phyloP scores from a whole-genome alignment of 2,888 invertebrate species.

The Mylabris sibirica region DNA sequence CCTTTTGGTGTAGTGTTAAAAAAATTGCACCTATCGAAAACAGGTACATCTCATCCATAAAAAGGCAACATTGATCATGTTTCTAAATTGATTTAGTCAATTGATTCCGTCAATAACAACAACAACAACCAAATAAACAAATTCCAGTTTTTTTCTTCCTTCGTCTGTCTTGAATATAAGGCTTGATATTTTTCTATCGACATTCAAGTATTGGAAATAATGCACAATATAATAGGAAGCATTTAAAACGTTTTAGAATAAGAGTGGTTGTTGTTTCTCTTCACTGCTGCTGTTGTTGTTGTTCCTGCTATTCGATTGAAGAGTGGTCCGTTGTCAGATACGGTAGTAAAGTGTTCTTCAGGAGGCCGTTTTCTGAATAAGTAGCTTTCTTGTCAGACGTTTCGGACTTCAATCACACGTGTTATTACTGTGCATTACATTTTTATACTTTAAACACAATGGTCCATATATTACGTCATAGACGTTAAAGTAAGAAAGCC shows the following conservation, averaged over 20 bases:
- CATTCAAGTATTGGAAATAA: neutral
- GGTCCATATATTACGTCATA: constrained; percentile 59
- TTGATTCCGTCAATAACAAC: constrained; percentile 1
- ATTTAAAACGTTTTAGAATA: neutral
- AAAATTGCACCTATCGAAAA: constrained; percentile 11
- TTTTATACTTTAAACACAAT: constrained; percentile 58
- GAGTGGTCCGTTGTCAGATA: constrained; percentile 49
- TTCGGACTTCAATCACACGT: constrained; percentile 57
- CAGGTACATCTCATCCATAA: neutral
- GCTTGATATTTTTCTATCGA: neutral
- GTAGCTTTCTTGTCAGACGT: constrained; percentile 55
- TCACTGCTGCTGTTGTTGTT: constrained; percentile 1
- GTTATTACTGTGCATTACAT: constrained; percentile 58
- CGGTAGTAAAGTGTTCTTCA: constrained; percentile 54
- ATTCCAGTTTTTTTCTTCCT: neutral
- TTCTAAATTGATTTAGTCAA: constrained; percentile 8
- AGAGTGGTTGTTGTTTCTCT: neutral
- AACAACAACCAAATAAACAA: neutral
- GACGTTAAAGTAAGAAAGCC: constrained; percentile 37
- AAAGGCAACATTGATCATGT: neutral
- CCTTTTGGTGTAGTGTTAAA: constrained; percentile 13
- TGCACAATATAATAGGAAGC: neutral
- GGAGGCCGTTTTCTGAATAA: constrained; percentile 50
- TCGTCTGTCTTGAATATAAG: neutral
- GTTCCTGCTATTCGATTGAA: constrained; percentile 37